Percentiles rank a stretch among this genome's conserved stretches.
Conservation (phyloP, 2,797 vertebrate species). For the Pseudomugil gertrudae region DNA sequence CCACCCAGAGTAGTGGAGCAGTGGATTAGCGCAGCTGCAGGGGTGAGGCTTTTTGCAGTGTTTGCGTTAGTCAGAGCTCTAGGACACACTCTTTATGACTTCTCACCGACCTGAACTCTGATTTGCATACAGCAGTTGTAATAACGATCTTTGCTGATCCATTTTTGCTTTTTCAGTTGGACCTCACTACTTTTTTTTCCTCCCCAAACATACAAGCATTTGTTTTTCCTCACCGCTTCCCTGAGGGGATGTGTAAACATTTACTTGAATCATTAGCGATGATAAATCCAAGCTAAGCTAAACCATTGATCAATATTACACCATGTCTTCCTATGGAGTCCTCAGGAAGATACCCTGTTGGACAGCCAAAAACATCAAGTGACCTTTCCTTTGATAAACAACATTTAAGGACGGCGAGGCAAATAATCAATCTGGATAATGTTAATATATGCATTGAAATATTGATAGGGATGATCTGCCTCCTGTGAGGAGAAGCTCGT, state of each 20-base stretch:
- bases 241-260: slow-evolving; percentile 46
- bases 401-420: slow-evolving; percentile 62
- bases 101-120: slow-evolving; percentile 26
- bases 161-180: not conserved
- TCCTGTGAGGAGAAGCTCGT: slow-evolving; percentile 72
- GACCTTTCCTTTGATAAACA: slow-evolving; percentile 80
- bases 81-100: slow-evolving; percentile 14
- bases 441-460: slow-evolving; percentile 86
- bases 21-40: slow-evolving; percentile 52
- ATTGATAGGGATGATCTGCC: slow-evolving; percentile 81
- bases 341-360: slow-evolving; percentile 73
- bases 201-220: slow-evolving; percentile 6
- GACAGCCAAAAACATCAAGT: slow-evolving; percentile 72
- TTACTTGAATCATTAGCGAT: slow-evolving; percentile 52
- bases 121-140: slow-evolving; percentile 36
- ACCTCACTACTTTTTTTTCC: slow-evolving; percentile 15
- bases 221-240: slow-evolving; percentile 23
- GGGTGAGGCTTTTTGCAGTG: slow-evolving; percentile 50
- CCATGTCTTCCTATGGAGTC: slow-evolving; percentile 68
- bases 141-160: slow-evolving; percentile 11
- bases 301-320: slow-evolving; percentile 77
- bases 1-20: slow-evolving; percentile 35
- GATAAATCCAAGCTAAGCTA: slow-evolving; percentile 48
- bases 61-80: slow-evolving; percentile 46
- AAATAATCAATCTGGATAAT: slow-evolving; percentile 79